Conservation (phyloP, 2,888 invertebrate species). For the Andrena haemorrhoa region DNA sequence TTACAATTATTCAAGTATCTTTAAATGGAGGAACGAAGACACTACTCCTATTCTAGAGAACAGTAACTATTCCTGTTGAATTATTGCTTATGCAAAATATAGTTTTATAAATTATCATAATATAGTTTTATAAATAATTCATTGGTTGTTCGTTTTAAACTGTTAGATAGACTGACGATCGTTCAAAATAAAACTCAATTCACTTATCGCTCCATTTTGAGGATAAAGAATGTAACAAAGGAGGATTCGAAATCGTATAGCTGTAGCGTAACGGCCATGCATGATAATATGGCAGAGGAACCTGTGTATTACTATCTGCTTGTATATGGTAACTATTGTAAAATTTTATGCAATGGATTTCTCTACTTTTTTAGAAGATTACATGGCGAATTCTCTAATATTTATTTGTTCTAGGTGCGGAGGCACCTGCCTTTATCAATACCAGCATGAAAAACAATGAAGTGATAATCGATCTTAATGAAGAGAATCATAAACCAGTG, state of each 20-base stretch:
- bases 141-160: background rate
- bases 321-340: constrained; percentile 81
- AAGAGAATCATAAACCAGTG: constrained; percentile 70
- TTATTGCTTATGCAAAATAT: background rate
- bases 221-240: constrained; percentile 78
- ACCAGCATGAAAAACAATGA: constrained; percentile 85
- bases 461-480: constrained; percentile 80
- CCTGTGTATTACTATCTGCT: constrained; percentile 75
- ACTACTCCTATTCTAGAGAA: constrained; percentile 61
- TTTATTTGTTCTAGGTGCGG: constrained; percentile 83
- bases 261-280: constrained; percentile 73
- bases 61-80: constrained; percentile 59
- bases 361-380: background rate
- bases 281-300: constrained; percentile 42
- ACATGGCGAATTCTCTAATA: background rate
- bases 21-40: constrained; percentile 85
- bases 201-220: constrained; percentile 81
- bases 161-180: constrained; percentile 72
- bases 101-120: background rate
- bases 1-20: constrained; percentile 84
- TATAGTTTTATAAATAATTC: background rate
- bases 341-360: background rate
- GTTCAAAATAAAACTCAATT: constrained; percentile 74
- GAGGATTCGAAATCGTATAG: constrained; percentile 77
- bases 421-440: constrained; percentile 82